phyloP scores from a whole-genome alignment of 2,113 vertebrate genomes.

The Saguinus imperator region DNA sequence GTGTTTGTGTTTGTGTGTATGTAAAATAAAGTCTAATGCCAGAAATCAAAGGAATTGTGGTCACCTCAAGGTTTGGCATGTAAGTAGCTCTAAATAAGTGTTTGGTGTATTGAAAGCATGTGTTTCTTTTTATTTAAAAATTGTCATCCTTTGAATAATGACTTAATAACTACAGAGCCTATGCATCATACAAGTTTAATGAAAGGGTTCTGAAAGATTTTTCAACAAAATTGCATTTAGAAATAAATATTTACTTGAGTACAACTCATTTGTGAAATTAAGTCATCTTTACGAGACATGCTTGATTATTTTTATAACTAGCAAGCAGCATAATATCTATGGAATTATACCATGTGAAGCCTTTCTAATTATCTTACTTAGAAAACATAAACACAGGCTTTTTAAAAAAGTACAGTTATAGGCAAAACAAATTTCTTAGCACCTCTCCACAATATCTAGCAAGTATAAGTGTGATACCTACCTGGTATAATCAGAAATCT shows the following conservation, averaged over 20 bases:
- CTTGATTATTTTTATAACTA: slow-evolving; percentile 65
- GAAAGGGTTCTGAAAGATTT: slow-evolving; percentile 68
- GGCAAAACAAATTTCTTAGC: slow-evolving; percentile 51
- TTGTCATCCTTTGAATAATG: slow-evolving; percentile 61
- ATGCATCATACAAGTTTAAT: slow-evolving; percentile 59
- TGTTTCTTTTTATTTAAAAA: slow-evolving; percentile 71
- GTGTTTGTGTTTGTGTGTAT: not conserved
- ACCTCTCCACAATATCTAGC: slow-evolving; percentile 8
- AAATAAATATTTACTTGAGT: slow-evolving; percentile 76
- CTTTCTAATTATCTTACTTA: slow-evolving; percentile 61
- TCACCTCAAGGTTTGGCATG: slow-evolving; percentile 37
- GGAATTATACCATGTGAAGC: slow-evolving; percentile 57
- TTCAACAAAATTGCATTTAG: slow-evolving; percentile 68
- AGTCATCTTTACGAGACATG: slow-evolving; percentile 68
- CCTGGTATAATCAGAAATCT: not conserved
- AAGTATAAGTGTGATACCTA: not conserved
- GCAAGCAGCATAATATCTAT: slow-evolving; percentile 49
- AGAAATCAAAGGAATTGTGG: slow-evolving; percentile 36
- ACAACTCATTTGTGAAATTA: slow-evolving; percentile 70
- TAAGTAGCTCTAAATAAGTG: slow-evolving; percentile 50
- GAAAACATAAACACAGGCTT: slow-evolving; percentile 48
- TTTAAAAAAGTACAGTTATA: not conserved
- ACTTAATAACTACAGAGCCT: slow-evolving; percentile 49
- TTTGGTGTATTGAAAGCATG: slow-evolving; percentile 50
- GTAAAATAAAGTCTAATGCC: not conserved